A percentile compares a stretch with the other conserved stretches of the same genome.
These are phyloP conservation scores for Melospiza melodia DNA, from an alignment of 2,113 vertebrate species.

Conservation along the genomic window DNA sequence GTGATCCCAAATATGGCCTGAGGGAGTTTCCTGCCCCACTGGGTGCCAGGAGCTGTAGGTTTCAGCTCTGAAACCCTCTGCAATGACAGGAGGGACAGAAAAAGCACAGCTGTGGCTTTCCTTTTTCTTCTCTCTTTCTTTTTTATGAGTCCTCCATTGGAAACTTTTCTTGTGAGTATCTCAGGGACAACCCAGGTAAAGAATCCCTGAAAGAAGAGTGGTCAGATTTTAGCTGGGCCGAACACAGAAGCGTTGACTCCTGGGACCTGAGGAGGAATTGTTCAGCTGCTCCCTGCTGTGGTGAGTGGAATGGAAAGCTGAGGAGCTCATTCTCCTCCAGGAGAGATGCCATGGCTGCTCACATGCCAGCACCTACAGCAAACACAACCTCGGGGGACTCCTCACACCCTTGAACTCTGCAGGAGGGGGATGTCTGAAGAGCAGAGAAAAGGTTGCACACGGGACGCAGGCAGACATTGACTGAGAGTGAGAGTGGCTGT, in stretches of 20 bases:
- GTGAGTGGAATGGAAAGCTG: not conserved
- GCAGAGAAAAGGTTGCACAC: not conserved
- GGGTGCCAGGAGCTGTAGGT: not conserved
- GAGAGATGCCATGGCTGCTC: not conserved
- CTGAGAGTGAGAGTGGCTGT: not conserved
- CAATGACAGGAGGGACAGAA: not conserved
- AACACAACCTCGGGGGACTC: not conserved
- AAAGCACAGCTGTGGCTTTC: not conserved
- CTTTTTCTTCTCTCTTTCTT: not conserved
- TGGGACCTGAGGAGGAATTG: not conserved
- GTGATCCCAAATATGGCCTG: accelerated
- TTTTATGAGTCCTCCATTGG: not conserved
- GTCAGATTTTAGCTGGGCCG: not conserved
- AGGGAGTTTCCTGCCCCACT: not conserved
- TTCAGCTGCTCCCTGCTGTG: not conserved
- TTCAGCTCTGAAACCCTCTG: not conserved
- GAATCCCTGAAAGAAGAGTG: not conserved
- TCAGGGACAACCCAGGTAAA: not conserved
- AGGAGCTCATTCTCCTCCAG: not conserved
- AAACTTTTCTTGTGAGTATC: not conserved
- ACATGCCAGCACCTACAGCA: not conserved
- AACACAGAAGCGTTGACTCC: accelerated
- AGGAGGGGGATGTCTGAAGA: not conserved
- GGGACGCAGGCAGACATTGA: accelerated
- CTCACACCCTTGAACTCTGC: not conserved